Base-by-base conservation (phyloP, 1,140 invertebrate genomes). In the Anastrepha obliqua region DNA sequence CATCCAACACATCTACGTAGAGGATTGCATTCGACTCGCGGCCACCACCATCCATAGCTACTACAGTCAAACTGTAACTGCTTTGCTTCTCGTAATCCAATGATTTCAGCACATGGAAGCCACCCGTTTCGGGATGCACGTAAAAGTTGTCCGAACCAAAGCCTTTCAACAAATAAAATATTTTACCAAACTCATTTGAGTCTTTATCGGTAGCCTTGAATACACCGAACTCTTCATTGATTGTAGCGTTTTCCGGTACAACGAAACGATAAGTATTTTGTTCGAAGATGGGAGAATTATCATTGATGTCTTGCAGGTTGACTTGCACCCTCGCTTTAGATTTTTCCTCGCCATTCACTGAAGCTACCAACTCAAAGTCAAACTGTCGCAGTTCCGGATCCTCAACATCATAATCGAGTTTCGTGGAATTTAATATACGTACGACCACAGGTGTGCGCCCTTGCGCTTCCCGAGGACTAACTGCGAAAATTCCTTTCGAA, bases 61-160 rank as follows among this genome's bases (percentile, higher is more conserved):
- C 96, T 70, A 97, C 94, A 0, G 96, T 97, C 39, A 97, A 91
- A 67, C 96, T 97, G 87, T 97, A 98, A 47, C 96, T 96, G 88
- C 95, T 96, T 90, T 97, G 96, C 0, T 94, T 94, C 90, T 98
- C 97, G 90, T 97, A 97, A 90, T 98, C 97, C 62, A 96, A 89
- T 2, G 92, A 89, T 62, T 95, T 94, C 0, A 94, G 94, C 0
- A 97, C 94, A 74, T 94, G 96, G 3, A 97, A 91, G 17, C 96
- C 96, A 0, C 97, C 97, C 3, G 93, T 93, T 60, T 94, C 93
- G 3, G 94, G 91, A 90, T 97, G 94, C 2, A 96, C 96, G 42
- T 93, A 94, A 89, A 97, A 97, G 88, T 96, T 95, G 87, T 97
- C 96, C 0, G 96, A 95, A 0, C 97, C 96, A 90, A 97, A 97